Percentiles rank a stretch among this genome's conserved stretches.
Evolutionary conservation across 2,888 invertebrate genomes (phyloP).

Genomic region (Drosophila cognata): DNA sequence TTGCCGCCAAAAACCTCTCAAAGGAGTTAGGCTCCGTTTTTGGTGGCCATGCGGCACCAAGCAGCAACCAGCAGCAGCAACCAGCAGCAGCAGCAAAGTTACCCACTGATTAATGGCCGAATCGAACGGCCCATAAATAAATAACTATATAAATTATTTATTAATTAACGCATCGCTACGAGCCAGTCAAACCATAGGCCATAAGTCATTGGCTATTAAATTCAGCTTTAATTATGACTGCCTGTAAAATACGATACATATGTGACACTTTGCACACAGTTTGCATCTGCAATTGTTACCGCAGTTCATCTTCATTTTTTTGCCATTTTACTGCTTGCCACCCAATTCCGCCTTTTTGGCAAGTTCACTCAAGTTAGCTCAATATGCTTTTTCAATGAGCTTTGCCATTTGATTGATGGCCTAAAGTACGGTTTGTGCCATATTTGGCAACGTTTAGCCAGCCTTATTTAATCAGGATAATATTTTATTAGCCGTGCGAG

Average conservation of each 20-base stretch:
- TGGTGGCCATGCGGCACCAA: slow-evolving; percentile 36
- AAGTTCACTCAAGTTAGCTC: slow-evolving; percentile 33
- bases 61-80: slow-evolving; percentile 1
- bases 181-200: slow-evolving; percentile 14
- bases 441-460: slow-evolving; percentile 47
- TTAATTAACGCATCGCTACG: slow-evolving; percentile 76
- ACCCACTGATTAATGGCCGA: slow-evolving; percentile 76
- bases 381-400: slow-evolving; percentile 43
- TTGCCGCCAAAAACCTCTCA: slow-evolving; percentile 74
- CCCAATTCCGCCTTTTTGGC: background rate
- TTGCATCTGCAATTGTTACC: slow-evolving; percentile 33
- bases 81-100: slow-evolving; percentile 36
- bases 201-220: slow-evolving; percentile 49
- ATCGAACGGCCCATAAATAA: slow-evolving; percentile 76
- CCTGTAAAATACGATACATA: slow-evolving; percentile 16
- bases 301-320: slow-evolving; percentile 71
- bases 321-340: slow-evolving; percentile 47
- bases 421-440: slow-evolving; percentile 25
- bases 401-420: slow-evolving; percentile 67
- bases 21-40: slow-evolving; percentile 71
- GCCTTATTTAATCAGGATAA: slow-evolving; percentile 57
- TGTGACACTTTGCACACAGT: slow-evolving; percentile 32
- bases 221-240: slow-evolving; percentile 38
- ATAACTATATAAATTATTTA: slow-evolving; percentile 72
- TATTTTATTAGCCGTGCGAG: slow-evolving; percentile 38